Conservation (phyloP, 2,113 vertebrate genomes). For the Lichenostomus cassidix region DNA sequence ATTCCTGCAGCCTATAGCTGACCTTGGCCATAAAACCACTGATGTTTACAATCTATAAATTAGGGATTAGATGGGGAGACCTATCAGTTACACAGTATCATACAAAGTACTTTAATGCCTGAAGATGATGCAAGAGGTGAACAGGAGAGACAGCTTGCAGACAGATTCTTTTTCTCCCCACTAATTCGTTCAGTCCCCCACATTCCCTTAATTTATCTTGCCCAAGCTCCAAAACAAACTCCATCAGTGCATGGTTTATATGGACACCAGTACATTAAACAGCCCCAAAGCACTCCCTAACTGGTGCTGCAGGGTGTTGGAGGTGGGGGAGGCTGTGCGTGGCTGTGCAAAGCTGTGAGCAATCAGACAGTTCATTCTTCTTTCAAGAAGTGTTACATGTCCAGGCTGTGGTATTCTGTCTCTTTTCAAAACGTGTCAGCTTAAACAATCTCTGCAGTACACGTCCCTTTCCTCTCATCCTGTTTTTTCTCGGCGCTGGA, state of each 20-base stretch:
- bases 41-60: background rate
- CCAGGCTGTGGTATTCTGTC: background rate
- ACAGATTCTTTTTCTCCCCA: background rate
- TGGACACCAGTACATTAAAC: background rate
- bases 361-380: slow-evolving; percentile 16
- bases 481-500: background rate
- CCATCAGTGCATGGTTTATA: background rate
- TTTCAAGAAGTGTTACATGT: slow-evolving; percentile 13
- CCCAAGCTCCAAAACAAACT: background rate
- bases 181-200: background rate
- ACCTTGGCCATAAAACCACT: background rate
- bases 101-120: background rate
- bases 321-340: background rate
- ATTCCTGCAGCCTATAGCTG: background rate
- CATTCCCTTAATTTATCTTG: background rate
- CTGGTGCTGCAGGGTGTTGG: background rate
- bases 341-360: background rate
- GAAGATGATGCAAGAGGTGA: background rate
- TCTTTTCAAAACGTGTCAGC: background rate
- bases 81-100: background rate
- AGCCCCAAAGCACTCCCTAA: background rate
- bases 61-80: background rate
- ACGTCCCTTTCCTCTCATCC: background rate
- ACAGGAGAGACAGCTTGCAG: background rate
- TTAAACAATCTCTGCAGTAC: slow-evolving; percentile 10